Percentiles rank a stretch among this genome's conserved stretches.
Evolutionary conservation across 1,140 invertebrate species (phyloP).

Genomic region (Drosophila asahinai): DNA sequence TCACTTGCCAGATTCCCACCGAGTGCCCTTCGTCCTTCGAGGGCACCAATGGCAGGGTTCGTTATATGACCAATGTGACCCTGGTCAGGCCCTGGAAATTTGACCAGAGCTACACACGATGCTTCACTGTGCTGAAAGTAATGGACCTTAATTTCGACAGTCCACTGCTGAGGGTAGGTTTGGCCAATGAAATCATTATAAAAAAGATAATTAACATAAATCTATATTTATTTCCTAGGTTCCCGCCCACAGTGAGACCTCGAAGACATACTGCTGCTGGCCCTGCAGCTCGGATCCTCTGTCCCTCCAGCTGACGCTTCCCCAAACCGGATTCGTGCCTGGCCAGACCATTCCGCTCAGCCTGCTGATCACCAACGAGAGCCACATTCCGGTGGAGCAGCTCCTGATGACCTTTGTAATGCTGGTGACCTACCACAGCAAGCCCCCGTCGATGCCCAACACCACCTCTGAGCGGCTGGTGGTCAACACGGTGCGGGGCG

Average conservation of each 20-base stretch:
- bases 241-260: conserved; percentile 53
- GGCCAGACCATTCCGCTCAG: conserved; percentile 59
- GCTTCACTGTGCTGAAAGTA: conserved; percentile 90
- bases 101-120: conserved; percentile 89
- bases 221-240: conserved; percentile 25
- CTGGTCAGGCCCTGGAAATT: conserved; percentile 91
- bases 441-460: conserved; percentile 50
- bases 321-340: conserved; percentile 69
- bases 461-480: conserved; percentile 63
- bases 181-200: not conserved
- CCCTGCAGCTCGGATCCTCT: conserved; percentile 65
- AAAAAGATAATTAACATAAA: no score
- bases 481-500: conserved; percentile 56
- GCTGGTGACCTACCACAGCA: conserved; percentile 59
- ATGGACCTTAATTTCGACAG: conserved; percentile 89
- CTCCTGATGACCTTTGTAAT: conserved; percentile 56
- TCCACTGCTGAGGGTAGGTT: conserved; percentile 61
- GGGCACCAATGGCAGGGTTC: conserved; percentile 88
- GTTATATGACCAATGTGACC: conserved; percentile 89
- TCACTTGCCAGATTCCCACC: conserved; percentile 86
- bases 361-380: conserved; percentile 64
- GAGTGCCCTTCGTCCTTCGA: conserved; percentile 90
- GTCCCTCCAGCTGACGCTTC: conserved; percentile 49
- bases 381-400: conserved; percentile 59
- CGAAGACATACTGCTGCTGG: conserved; percentile 66